phyloP scores from a whole-genome alignment of 2,113 vertebrate genomes.

The Lagopus leucura region DNA sequence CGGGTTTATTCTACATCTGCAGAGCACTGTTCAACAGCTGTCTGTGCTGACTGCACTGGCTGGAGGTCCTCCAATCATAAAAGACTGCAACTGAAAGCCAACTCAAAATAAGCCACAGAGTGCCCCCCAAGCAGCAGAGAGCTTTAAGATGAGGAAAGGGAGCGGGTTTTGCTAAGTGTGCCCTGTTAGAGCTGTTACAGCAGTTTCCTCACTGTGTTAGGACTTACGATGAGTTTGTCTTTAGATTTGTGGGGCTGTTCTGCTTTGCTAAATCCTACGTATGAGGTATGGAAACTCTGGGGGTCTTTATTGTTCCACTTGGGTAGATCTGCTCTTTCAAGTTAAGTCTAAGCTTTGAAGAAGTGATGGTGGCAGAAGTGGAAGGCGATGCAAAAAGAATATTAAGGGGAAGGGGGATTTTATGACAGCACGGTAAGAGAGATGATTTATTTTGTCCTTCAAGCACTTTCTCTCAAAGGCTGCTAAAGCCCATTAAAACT shows the following conservation, averaged over 20 bases:
- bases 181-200: background rate
- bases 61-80: background rate
- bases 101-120: background rate
- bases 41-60: background rate
- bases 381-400: slow-evolving; percentile 12
- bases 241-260: background rate
- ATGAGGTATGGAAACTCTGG: background rate
- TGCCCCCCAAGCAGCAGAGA: background rate
- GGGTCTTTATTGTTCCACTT: background rate
- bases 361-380: background rate
- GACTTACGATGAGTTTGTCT: background rate
- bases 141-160: background rate
- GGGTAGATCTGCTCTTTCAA: background rate
- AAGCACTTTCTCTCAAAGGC: background rate
- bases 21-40: background rate
- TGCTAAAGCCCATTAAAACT: slow-evolving; percentile 51
- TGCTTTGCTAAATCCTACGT: background rate
- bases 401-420: slow-evolving; percentile 39
- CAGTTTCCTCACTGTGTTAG: background rate
- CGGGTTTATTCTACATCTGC: background rate
- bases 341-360: background rate
- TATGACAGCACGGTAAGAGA: slow-evolving; percentile 9
- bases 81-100: background rate
- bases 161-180: background rate
- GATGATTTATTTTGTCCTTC: slow-evolving; percentile 57